These are phyloP conservation scores for Euwallacea similis DNA, from an alignment of 1,140 invertebrate genomes.

Conservation along the genomic window DNA sequence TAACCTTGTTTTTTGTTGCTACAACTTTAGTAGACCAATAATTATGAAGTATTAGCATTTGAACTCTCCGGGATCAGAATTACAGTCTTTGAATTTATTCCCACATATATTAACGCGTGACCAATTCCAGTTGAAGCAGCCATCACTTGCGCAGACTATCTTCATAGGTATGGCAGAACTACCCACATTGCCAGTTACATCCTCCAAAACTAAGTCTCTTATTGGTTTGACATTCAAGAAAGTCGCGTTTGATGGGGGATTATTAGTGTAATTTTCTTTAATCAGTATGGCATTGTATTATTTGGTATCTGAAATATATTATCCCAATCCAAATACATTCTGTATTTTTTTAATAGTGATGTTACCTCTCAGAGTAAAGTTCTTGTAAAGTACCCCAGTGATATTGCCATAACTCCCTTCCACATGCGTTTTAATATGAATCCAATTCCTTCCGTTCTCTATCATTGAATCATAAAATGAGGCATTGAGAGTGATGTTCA, in stretches of 20 bases:
- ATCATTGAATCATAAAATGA: constrained; percentile 17
- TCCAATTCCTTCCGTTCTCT: constrained; percentile 18
- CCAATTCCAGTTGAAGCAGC: constrained; percentile 27
- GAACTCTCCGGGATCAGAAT: constrained; percentile 19
- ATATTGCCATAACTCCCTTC: constrained; percentile 28
- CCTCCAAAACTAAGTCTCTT: constrained; percentile 12
- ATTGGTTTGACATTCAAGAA: constrained; percentile 18
- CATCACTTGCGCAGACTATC: constrained; percentile 22
- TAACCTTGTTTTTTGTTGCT: too few relatives aligned
- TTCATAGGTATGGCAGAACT: constrained; percentile 7
- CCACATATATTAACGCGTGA: constrained; percentile 18
- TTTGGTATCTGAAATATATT: constrained; percentile 9
- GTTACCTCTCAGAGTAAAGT: constrained; percentile 25
- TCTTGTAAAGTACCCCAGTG: constrained; percentile 24
- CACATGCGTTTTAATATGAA: constrained; percentile 30
- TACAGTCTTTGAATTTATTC: constrained; percentile 7
- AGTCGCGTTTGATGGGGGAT: constrained; percentile 7
- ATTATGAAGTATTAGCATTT: too few relatives aligned
- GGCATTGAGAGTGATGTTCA: constrained; percentile 25
- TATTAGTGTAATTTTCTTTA: constrained; percentile 19
- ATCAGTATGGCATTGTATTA: constrained; percentile 23
- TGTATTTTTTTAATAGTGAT: background rate
- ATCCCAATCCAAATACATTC: too few relatives aligned
- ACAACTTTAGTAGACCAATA: too few relatives aligned
- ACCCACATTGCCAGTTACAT: constrained; percentile 19